Evolutionary conservation across 2,797 vertebrate species (phyloP).

Genomic region (Alosa sapidissima): DNA sequence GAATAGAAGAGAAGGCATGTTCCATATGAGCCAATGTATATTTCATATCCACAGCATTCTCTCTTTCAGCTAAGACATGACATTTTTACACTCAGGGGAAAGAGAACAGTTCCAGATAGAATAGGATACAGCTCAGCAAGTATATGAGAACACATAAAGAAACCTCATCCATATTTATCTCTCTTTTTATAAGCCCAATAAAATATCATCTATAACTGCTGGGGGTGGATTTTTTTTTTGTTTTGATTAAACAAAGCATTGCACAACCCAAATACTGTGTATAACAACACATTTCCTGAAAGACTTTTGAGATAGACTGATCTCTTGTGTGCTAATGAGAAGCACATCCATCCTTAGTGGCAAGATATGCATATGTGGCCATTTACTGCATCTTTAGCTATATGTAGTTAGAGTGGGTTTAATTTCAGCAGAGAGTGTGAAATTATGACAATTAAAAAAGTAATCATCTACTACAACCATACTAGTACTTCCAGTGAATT

Average conservation of each 20-base stretch:
- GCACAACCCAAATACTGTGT: conserved; percentile 9
- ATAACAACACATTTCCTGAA: not conserved
- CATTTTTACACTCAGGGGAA: not conserved
- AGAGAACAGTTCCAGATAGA: not conserved
- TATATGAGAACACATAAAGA: not conserved
- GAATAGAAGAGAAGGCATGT: conserved; percentile 36
- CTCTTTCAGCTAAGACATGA: not conserved
- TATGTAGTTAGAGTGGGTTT: not conserved
- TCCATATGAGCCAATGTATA: conserved; percentile 12
- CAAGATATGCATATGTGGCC: not conserved
- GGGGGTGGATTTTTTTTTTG: not conserved
- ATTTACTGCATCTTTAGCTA: not conserved
- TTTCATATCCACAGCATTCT: not conserved
- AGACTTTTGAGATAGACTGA: not conserved
- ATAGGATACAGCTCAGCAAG: not conserved
- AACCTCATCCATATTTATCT: conserved; percentile 12
- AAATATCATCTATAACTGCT: not conserved
- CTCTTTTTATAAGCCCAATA: not conserved
- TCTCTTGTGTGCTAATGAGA: not conserved
- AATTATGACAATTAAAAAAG: not conserved
- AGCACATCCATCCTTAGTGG: not conserved
- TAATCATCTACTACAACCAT: not conserved
- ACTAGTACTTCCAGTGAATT: not conserved
- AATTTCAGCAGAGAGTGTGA: not conserved
- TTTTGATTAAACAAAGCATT: not conserved